Base-by-base conservation (phyloP, 2,113 vertebrate species). In the Tachuris rubrigastra region DNA sequence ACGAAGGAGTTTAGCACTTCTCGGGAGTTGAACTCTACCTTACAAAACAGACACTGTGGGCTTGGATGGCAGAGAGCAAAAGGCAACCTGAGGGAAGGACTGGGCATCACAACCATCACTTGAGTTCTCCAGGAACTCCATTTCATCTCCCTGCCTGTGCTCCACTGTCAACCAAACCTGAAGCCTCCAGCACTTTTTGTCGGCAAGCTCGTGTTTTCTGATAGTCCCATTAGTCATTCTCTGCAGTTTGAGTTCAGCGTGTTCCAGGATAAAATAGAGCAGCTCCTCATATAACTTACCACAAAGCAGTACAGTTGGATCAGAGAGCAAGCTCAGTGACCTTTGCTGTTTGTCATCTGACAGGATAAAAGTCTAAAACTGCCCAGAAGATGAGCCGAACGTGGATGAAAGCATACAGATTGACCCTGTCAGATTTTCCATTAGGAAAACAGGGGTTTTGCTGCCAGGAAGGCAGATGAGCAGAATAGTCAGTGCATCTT, bases 381-480 rank as follows among this genome's bases (percentile, higher is more conserved):
- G 90, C 90, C 90, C 91, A 97, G 97, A 95, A 96, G 97, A 98
- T 96, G 97, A 97, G 89, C 83, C 97, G 97, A 95, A 97, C 9
- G 8, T 73, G 92, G 97, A 97, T 97, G 97, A 98, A 97, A 98
- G 97, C 95, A 97, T 77, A 91, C 96, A 97, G 96, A 92, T 72
- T 66, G 78, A 96, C 80, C 84, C 76, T 90, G 97, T 98, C 98
- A 98, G 88, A 98, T 95, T 98, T 98, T 98, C 98, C 98, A 97
- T 97, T 96, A 97, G 96, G 93, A 97, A 96, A 97, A 78, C 56
- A 86, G 90, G 53, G 74, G 60, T 63, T 96, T 85, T 94, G 78
- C 93, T 98, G 97, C 97, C 97, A 98, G 96, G 94, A 84, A 93
- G 78, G 95, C 90, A 97, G 92, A 97, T 7, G 52, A 96, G 93